Percentiles rank a stretch among this genome's conserved stretches.
These are phyloP conservation scores for Branchinecta sandiegonensis DNA, from an alignment of 2,888 invertebrate species.

Conservation along the genomic window DNA sequence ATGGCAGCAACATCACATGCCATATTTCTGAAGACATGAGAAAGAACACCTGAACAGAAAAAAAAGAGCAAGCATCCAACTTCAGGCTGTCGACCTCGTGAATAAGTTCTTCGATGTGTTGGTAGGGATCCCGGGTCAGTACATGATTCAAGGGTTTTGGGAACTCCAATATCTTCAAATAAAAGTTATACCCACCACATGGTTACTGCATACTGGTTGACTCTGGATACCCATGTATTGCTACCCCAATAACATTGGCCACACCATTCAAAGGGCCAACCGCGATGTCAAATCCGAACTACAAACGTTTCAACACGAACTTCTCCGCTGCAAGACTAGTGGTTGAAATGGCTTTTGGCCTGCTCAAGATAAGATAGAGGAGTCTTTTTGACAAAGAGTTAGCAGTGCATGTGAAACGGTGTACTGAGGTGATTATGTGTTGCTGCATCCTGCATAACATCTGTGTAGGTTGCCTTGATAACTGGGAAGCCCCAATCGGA, in stretches of 20 bases:
- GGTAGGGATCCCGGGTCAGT: neutral
- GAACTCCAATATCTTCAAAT: neutral
- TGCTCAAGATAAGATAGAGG: neutral
- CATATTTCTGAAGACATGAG: neutral
- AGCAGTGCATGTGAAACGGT: neutral
- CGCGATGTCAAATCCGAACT: neutral
- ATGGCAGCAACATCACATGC: neutral
- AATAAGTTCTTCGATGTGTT: neutral
- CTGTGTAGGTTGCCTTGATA: neutral
- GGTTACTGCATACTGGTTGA: neutral
- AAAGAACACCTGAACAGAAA: neutral
- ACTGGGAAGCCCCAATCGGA: neutral
- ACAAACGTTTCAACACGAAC: neutral
- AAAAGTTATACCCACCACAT: neutral
- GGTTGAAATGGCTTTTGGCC: neutral
- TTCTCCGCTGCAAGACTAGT: neutral
- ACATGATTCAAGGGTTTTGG: neutral
- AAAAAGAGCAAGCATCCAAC: neutral
- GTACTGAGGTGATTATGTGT: neutral
- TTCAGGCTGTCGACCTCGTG: neutral
- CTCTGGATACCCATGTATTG: conserved; percentile 9
- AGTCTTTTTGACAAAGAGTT: neutral
- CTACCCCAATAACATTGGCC: neutral
- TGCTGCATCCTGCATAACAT: neutral
- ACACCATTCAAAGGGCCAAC: neutral